phyloP scores from a whole-genome alignment of 2,888 invertebrate species.

The Druceiella hillmani region DNA sequence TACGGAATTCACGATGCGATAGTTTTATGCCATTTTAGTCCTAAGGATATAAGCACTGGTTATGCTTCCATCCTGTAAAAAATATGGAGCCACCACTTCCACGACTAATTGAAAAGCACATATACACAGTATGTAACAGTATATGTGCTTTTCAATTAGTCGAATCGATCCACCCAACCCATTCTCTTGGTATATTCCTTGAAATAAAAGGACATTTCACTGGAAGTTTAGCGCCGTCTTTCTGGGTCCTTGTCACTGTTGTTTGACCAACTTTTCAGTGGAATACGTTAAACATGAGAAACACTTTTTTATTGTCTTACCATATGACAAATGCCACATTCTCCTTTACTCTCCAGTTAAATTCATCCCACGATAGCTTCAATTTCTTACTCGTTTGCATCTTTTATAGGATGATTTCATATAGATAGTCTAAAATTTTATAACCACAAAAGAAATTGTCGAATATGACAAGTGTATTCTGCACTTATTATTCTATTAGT shows the following conservation, averaged over 20 bases:
- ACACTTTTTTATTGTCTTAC: conserved; percentile 24
- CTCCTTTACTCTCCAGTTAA: conserved; percentile 22
- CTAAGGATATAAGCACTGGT: neutral
- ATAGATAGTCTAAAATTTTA: conserved; percentile 1
- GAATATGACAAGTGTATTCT: too few species aligned
- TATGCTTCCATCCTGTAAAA: conserved; percentile 1
- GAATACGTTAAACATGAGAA: conserved; percentile 23
- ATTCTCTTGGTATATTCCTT: too few species aligned
- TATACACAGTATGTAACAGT: neutral
- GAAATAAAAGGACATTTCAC: conserved; percentile 3
- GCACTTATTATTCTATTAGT: too few species aligned
- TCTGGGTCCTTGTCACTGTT: too few species aligned
- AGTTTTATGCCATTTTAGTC: neutral
- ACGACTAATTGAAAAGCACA: too few species aligned
- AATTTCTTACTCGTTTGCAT: conserved; percentile 6
- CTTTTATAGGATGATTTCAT: conserved; percentile 1
- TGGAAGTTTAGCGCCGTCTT: neutral
- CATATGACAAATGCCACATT: conserved; percentile 23
- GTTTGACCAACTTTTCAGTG: conserved; percentile 22
- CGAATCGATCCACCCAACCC: too few species aligned
- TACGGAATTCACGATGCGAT: conserved; percentile 1
- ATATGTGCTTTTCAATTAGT: neutral
- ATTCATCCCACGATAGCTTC: conserved; percentile 18
- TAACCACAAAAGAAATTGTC: conserved; percentile 3
- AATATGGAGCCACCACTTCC: conserved; percentile 2